phyloP scores from a whole-genome alignment of 2,113 vertebrate genomes.

The Oncorhynchus masou region DNA sequence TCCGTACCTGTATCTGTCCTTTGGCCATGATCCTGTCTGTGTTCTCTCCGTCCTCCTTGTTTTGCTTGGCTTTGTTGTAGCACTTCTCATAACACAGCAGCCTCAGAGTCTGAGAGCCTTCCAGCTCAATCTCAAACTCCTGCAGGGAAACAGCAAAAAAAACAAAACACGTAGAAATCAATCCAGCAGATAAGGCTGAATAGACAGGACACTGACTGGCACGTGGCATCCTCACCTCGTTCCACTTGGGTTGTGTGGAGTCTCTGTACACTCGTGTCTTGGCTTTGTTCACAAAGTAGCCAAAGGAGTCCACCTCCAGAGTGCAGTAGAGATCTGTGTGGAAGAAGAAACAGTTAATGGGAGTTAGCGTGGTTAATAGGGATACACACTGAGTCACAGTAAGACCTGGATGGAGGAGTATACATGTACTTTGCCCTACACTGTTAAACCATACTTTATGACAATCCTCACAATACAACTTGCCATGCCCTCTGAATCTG shows the following conservation, averaged over 20 bases:
- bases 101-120: slow-evolving; percentile 90
- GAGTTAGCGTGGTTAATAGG: neutral
- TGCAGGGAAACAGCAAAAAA: slow-evolving; percentile 50
- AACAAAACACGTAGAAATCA: neutral
- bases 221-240: slow-evolving; percentile 78
- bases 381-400: neutral
- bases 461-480: neutral
- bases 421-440: neutral
- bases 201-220: neutral
- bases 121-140: slow-evolving; percentile 97
- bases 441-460: neutral
- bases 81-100: slow-evolving; percentile 93
- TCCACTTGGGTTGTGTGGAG: slow-evolving; percentile 91
- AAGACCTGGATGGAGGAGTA: neutral
- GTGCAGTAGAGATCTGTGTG: slow-evolving; percentile 88
- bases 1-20: slow-evolving; percentile 87
- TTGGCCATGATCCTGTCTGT: slow-evolving; percentile 87
- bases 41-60: slow-evolving; percentile 86
- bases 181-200: neutral
- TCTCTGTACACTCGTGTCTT: slow-evolving; percentile 92
- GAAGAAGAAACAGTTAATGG: neutral
- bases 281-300: slow-evolving; percentile 97
- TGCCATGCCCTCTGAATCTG: neutral
- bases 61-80: slow-evolving; percentile 80
- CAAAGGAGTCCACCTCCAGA: slow-evolving; percentile 92